Percentiles rank a stretch among this genome's conserved stretches.
Conservation (phyloP, 1,140 invertebrate species). For the Mamestra configurata region DNA sequence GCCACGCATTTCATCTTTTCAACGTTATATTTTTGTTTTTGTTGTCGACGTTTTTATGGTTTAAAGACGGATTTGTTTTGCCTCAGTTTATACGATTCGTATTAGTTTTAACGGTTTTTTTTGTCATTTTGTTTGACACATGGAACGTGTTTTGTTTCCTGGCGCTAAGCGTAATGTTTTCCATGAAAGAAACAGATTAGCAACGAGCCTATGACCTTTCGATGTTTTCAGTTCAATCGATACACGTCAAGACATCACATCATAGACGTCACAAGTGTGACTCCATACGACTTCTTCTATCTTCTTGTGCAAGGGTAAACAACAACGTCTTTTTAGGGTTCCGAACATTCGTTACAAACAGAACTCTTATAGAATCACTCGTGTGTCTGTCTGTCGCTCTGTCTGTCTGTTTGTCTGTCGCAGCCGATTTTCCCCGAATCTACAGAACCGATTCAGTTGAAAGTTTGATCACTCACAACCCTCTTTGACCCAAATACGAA, state of each 20-base stretch:
- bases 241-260: conserved; percentile 17
- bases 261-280: conserved; percentile 50
- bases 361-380: too few species aligned
- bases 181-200: conserved; percentile 48
- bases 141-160: conserved; percentile 12
- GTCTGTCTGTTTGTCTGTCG: too few species aligned
- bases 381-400: too few species aligned
- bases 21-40: conserved; percentile 57
- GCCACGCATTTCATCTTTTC: conserved; percentile 61
- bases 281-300: conserved; percentile 19
- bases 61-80: conserved; percentile 60
- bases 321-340: background rate
- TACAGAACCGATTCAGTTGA: too few species aligned
- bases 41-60: conserved; percentile 58
- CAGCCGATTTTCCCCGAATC: too few species aligned
- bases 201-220: conserved; percentile 48
- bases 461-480: too few species aligned
- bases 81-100: conserved; percentile 51
- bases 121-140: conserved; percentile 38
- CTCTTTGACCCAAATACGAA: too few species aligned
- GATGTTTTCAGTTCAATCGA: conserved; percentile 41
- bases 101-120: conserved; percentile 46
- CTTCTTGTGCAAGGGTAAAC: conserved; percentile 23
- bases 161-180: conserved; percentile 24
- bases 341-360: too few species aligned